phyloP scores from a whole-genome alignment of 2,888 invertebrate species.

The Pollenia angustigena region DNA sequence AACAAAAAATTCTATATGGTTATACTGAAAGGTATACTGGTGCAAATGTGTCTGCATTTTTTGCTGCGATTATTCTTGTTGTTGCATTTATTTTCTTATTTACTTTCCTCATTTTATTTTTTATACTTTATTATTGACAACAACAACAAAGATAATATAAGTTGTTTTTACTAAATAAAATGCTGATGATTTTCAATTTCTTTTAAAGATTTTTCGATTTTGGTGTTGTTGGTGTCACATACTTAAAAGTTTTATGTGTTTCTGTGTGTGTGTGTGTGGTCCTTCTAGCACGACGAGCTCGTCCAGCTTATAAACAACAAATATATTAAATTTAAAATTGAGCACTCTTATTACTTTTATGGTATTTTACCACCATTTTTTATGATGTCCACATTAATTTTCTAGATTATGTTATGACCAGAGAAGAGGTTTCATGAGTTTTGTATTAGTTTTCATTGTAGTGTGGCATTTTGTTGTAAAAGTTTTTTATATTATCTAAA shows the following conservation, averaged over 20 bases:
- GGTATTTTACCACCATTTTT: conserved; percentile 47
- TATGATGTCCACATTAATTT: conserved; percentile 61
- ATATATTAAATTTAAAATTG: conserved; percentile 46
- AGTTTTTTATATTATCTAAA: conserved; percentile 51
- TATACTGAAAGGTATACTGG: background rate
- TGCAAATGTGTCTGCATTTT: background rate
- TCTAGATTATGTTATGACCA: conserved; percentile 28
- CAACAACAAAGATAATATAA: conserved; percentile 8
- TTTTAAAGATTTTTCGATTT: background rate
- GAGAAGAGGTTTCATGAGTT: conserved; percentile 2
- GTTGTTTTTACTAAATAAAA: conserved; percentile 15
- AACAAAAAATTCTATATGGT: background rate
- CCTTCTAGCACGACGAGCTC: background rate
- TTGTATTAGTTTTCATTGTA: background rate
- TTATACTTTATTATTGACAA: conserved; percentile 26
- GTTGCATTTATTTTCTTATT: conserved; percentile 49
- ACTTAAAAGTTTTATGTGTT: background rate
- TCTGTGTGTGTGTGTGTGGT: conserved; percentile 12
- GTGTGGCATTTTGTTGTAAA: conserved; percentile 14
- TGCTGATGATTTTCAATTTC: background rate
- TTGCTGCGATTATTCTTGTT: conserved; percentile 31
- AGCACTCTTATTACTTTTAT: conserved; percentile 32
- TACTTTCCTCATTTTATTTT: conserved; percentile 47
- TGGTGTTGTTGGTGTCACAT: background rate
- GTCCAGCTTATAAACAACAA: conserved; percentile 32